phyloP scores from a whole-genome alignment of 2,113 vertebrate species.

The Sarotherodon lohbergeri region DNA sequence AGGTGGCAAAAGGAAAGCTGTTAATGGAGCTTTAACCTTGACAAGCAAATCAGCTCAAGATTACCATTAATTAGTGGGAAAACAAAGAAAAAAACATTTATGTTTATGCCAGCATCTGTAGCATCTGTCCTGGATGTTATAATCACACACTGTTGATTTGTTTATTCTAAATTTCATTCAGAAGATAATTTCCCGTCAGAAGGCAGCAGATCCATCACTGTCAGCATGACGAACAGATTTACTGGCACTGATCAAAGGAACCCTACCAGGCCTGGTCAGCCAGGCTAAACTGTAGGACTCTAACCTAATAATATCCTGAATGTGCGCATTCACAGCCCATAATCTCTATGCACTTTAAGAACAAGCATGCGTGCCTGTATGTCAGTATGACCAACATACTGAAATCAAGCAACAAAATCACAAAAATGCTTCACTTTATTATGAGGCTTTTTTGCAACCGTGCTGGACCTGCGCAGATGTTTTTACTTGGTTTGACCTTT shows the following conservation, averaged over 20 bases:
- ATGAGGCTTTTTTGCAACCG: neutral
- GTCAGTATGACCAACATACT: neutral
- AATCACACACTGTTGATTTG: neutral
- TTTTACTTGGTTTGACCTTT: neutral
- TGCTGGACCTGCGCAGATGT: neutral
- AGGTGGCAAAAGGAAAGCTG: neutral
- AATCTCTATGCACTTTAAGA: neutral
- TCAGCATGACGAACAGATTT: slow-evolving; percentile 19
- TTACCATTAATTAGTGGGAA: neutral
- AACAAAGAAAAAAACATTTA: neutral
- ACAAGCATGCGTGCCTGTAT: neutral
- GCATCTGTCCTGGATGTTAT: neutral
- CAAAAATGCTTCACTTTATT: neutral
- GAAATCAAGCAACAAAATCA: neutral
- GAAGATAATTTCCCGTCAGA: neutral
- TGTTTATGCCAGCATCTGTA: neutral
- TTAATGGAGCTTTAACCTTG: neutral
- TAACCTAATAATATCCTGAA: slow-evolving; percentile 34
- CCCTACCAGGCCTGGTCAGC: slow-evolving; percentile 5
- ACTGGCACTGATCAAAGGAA: slow-evolving; percentile 25
- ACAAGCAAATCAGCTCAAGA: neutral
- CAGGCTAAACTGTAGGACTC: slow-evolving; percentile 16
- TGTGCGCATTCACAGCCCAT: neutral
- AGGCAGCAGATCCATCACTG: neutral
- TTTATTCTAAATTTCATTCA: neutral